Evolutionary conservation across 2,113 vertebrate genomes (phyloP).

Genomic region (Fulica atra): DNA sequence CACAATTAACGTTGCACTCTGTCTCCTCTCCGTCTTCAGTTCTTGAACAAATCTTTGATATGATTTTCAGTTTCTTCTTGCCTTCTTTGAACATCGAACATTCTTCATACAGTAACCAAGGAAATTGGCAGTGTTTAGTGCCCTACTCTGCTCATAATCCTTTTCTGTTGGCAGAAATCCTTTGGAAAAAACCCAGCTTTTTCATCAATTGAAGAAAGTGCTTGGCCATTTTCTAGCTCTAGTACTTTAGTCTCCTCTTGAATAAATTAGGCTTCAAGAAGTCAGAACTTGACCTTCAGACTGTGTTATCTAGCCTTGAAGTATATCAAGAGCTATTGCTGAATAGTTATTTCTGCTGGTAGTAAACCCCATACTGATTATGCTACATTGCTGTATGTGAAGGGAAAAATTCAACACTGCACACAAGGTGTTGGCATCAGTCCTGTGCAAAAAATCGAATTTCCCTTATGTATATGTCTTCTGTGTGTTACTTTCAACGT

Average conservation of each 20-base stretch:
- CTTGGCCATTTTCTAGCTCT: slow-evolving; percentile 51
- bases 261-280: slow-evolving; percentile 63
- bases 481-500: neutral
- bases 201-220: slow-evolving; percentile 42
- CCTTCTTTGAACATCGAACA: slow-evolving; percentile 64
- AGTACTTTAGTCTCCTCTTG: slow-evolving; percentile 49
- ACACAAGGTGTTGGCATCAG: neutral
- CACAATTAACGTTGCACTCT: slow-evolving; percentile 17
- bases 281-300: slow-evolving; percentile 56
- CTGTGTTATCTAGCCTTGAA: slow-evolving; percentile 47
- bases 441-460: neutral
- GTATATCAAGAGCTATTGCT: slow-evolving; percentile 15
- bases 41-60: slow-evolving; percentile 53
- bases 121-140: slow-evolving; percentile 67
- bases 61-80: slow-evolving; percentile 25
- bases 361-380: neutral
- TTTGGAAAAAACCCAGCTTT: slow-evolving; percentile 35
- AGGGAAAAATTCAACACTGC: neutral
- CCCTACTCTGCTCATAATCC: slow-evolving; percentile 52
- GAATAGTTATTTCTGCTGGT: slow-evolving; percentile 29
- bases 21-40: slow-evolving; percentile 11
- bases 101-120: slow-evolving; percentile 68
- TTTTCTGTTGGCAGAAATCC: slow-evolving; percentile 58
- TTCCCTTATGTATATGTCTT: neutral
- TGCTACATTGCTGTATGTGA: neutral